phyloP scores from a whole-genome alignment of 2,888 invertebrate genomes.

The Ophioninae sp. region DNA sequence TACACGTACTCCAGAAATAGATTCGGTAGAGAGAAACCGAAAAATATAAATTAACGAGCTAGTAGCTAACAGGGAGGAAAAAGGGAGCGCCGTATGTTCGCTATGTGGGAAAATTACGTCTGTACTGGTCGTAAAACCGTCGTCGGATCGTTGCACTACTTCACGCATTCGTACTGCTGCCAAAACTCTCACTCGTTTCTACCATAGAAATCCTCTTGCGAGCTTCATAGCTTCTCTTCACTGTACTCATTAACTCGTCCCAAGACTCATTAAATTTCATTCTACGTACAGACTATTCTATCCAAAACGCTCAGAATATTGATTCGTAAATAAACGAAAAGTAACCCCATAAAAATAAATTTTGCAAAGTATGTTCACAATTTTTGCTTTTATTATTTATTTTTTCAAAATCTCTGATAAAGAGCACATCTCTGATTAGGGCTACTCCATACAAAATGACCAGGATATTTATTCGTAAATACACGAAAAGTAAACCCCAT shows the following conservation, averaged over 20 bases:
- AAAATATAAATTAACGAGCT: conserved; percentile 11
- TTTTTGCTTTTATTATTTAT: too few species aligned
- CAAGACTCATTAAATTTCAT: neutral
- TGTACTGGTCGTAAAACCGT: conserved; percentile 50
- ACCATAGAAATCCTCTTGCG: conserved; percentile 14
- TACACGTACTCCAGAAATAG: conserved; percentile 45
- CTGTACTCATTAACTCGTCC: conserved; percentile 15
- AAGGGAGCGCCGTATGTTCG: conserved; percentile 12
- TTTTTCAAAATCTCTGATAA: too few species aligned
- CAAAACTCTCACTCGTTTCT: conserved; percentile 40
- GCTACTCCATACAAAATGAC: neutral
- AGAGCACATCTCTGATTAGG: too few species aligned
- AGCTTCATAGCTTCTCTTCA: conserved; percentile 4
- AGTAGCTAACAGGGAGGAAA: conserved; percentile 6
- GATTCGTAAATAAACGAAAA: neutral
- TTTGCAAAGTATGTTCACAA: too few species aligned
- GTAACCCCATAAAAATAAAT: neutral
- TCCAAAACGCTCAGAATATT: neutral
- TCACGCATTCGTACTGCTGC: conserved; percentile 29
- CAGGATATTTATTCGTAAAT: neutral
- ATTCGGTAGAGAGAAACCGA: conserved; percentile 25
- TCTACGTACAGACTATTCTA: neutral
- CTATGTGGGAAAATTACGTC: conserved; percentile 10
- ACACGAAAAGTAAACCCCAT: neutral
- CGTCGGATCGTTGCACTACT: conserved; percentile 44